A percentile compares a stretch with the other conserved stretches of the same genome.
Evolutionary conservation across 2,113 vertebrate genomes (phyloP).

Genomic region (Zingel zingel): DNA sequence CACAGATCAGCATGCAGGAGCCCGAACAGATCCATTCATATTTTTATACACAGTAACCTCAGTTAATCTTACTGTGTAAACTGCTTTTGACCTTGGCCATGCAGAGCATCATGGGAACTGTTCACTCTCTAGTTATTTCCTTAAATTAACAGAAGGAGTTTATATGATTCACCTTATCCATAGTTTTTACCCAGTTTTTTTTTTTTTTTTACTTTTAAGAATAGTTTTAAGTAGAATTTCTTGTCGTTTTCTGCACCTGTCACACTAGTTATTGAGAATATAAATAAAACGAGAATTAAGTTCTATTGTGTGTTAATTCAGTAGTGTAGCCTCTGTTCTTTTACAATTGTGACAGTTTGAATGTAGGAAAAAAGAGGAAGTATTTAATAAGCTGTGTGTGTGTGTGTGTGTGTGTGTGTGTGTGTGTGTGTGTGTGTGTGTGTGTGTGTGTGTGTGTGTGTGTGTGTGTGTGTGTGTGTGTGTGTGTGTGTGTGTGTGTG

Average conservation of each 20-base stretch:
- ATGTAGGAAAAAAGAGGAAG: constrained; percentile 57
- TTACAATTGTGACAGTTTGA: constrained; percentile 57
- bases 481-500: constrained; percentile 15
- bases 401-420: constrained; percentile 30
- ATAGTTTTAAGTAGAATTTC: not conserved
- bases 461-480: constrained; percentile 39
- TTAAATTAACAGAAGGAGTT: not conserved
- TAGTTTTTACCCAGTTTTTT: not conserved
- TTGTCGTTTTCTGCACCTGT: not conserved
- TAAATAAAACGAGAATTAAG: not conserved
- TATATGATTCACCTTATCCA: not conserved
- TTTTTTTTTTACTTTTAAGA: not conserved
- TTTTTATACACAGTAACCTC: not conserved
- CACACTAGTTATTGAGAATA: not conserved
- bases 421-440: constrained; percentile 34
- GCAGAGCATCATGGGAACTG: not conserved
- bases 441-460: constrained; percentile 40
- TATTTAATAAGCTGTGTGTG: constrained; percentile 60
- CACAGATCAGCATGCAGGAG: not conserved
- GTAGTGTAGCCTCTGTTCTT: not conserved
- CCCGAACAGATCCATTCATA: not conserved
- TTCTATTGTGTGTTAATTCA: not conserved
- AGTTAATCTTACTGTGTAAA: not conserved
- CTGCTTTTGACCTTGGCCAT: not conserved
- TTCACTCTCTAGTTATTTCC: not conserved